These are phyloP conservation scores for Caenorhabditis sulstoni DNA, from an alignment of 2,888 invertebrate species.

Conservation along the genomic window DNA sequence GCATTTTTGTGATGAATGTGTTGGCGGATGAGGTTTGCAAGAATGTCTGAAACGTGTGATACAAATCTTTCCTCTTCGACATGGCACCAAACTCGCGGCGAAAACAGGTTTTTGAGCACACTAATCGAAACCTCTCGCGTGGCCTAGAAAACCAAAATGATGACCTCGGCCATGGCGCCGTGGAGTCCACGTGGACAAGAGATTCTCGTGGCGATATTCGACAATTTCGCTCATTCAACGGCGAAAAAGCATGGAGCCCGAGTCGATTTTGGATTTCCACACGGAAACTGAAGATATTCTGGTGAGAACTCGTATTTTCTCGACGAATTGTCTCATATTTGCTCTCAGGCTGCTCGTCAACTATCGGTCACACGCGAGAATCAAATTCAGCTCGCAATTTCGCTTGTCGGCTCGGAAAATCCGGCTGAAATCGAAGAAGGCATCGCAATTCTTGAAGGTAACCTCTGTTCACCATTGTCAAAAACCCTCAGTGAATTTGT, in stretches of 20 bases:
- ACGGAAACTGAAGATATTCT: conserved; percentile 25
- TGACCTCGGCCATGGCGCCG: not conserved
- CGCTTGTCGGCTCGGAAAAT: conserved; percentile 35
- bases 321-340: no score
- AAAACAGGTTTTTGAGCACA: not conserved
- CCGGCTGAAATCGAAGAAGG: conserved; percentile 37
- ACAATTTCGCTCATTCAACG: not conserved
- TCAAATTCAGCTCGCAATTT: conserved; percentile 31
- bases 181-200: conserved; percentile 37
- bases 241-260: conserved; percentile 10
- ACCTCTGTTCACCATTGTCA: no score
- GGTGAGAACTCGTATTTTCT: conserved; percentile 3
- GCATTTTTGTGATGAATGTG: no score
- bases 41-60: no score
- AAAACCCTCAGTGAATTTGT: no score
- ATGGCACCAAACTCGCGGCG: no score
- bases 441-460: conserved; percentile 33
- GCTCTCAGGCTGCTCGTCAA: conserved; percentile 34
- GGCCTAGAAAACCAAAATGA: not conserved
- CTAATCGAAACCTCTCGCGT: not conserved
- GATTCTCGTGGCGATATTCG: not conserved
- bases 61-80: no score
- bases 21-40: no score
- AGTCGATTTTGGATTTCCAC: conserved; percentile 41
- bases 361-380: conserved; percentile 30